Base-by-base conservation (phyloP, 2,888 invertebrate genomes). In the Synergus laeviventris region DNA sequence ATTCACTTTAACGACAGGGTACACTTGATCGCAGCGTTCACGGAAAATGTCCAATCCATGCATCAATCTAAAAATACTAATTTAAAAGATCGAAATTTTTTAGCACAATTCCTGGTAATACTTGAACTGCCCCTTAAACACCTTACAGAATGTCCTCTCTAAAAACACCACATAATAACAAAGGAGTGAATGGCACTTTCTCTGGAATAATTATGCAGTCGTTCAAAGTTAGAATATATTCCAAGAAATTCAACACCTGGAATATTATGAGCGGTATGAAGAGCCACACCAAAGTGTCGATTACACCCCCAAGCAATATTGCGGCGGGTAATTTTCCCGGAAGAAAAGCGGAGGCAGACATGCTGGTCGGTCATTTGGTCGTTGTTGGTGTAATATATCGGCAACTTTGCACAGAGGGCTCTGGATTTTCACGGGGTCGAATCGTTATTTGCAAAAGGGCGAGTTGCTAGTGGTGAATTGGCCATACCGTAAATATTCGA, bases 401-500 rank as follows among this genome's bases (percentile, higher is more conserved):
- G n/a, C 31, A 31, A 36, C 70, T 24, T 31, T 49, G 24, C 66
- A 66, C n/a, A 49, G 73, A 74, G 79, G 76, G 76, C 76, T 78
- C 49, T 78, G 74, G 80, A 81, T 82, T 81, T 76, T 78, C 76
- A 76, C 59, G 61, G 73, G 70, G 78, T 77, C 79, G 80, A 81
- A 81, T 80, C 79, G 81, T 82, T 83, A 81, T 84, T 81, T 78
- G 80, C 80, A 77, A 77, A 79, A 79, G 73, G 77, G 77, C 59
- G 74, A 74, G 75, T 77, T 73, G 60, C 70, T 60, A 70, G 74
- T 79, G 77, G 70, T 81, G 83, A 84, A 82, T 82, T 78, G 81
- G 78, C 76, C 74, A 66, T 74, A 76, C 77, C 81, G 82, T 82
- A 82, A 84, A 83, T 81, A 84, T 82, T 73, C 82, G 77, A 81